These are phyloP conservation scores for Scomber colias DNA, from an alignment of 2,113 vertebrate species.

Conservation along the genomic window DNA sequence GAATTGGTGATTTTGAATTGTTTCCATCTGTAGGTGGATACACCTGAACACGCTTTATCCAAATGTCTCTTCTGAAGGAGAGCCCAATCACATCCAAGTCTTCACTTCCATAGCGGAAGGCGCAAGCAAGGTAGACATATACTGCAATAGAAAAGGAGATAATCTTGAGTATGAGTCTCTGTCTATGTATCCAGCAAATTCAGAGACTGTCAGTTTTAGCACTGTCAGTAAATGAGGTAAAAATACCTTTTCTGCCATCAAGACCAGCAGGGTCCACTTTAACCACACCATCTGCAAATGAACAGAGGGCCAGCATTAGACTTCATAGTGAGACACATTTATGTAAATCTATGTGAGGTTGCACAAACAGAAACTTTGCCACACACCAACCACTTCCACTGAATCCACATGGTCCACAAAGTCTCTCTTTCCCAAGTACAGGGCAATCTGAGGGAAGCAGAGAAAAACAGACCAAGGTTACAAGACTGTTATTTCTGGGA, in stretches of 20 bases:
- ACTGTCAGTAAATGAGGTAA: neutral
- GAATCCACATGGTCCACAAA: constrained; percentile 88
- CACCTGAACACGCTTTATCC: constrained; percentile 86
- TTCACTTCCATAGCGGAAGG: constrained; percentile 92
- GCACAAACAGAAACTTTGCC: neutral
- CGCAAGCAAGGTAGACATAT: constrained; percentile 88
- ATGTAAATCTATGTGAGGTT: neutral
- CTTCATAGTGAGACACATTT: neutral
- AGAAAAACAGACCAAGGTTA: constrained; percentile 42
- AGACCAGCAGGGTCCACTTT: constrained; percentile 90
- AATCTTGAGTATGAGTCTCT: neutral
- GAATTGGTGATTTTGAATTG: constrained; percentile 82
- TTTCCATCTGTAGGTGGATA: constrained; percentile 78
- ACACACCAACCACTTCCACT: constrained; percentile 89
- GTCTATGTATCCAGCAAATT: neutral
- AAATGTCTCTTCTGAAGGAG: constrained; percentile 92
- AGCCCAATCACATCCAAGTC: constrained; percentile 92
- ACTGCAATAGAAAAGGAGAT: constrained; percentile 75
- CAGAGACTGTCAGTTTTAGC: neutral
- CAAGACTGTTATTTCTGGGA: constrained; percentile 64
- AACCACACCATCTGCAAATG: constrained; percentile 87
- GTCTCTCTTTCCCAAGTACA: constrained; percentile 92
- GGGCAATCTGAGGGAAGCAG: constrained; percentile 83
- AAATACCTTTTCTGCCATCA: constrained; percentile 89
- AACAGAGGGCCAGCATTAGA: constrained; percentile 5